A percentile compares a stretch with the other conserved stretches of the same genome.
Evolutionary conservation across 2,888 invertebrate genomes (phyloP).

Genomic region (Elegia similella): DNA sequence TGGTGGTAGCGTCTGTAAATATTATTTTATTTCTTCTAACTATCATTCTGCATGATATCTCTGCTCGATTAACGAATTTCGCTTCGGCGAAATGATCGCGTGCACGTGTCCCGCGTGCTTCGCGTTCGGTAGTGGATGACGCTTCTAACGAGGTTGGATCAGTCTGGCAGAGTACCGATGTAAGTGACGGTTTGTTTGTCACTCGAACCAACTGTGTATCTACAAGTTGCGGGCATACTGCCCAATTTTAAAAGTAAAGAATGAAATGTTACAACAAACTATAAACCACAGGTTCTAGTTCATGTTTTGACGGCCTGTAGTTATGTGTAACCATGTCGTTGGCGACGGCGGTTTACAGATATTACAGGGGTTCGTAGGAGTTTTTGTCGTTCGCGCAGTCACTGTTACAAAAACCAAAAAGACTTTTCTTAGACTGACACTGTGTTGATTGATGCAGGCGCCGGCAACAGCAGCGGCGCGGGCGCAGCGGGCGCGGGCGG

Average conservation of each 20-base stretch:
- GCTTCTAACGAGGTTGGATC: slow-evolving; percentile 24
- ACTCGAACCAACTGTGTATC: background rate
- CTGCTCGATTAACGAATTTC: slow-evolving; percentile 43
- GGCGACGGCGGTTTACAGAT: too few species aligned
- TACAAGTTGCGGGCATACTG: background rate
- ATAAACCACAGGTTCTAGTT: too few species aligned
- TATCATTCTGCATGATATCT: slow-evolving; percentile 51
- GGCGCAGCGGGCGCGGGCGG: slow-evolving; percentile 54
- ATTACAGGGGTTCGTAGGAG: too few species aligned
- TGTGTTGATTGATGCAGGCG: slow-evolving; percentile 33
- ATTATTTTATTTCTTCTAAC: slow-evolving; percentile 32
- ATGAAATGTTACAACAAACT: too few species aligned
- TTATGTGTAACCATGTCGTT: too few species aligned
- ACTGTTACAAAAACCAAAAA: background rate
- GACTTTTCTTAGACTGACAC: background rate
- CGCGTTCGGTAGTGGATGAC: slow-evolving; percentile 15
- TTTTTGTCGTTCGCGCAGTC: background rate
- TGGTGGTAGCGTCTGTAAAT: slow-evolving; percentile 25
- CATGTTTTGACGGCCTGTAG: too few species aligned
- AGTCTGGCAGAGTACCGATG: slow-evolving; percentile 21
- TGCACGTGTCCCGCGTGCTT: slow-evolving; percentile 11
- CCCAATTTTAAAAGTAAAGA: background rate
- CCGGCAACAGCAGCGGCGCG: slow-evolving; percentile 42
- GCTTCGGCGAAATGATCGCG: slow-evolving; percentile 30
- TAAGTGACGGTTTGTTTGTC: background rate